A percentile compares a stretch with the other conserved stretches of the same genome.
Evolutionary conservation across 2,113 vertebrate species (phyloP).

Genomic region (Cnemophilus loriae): DNA sequence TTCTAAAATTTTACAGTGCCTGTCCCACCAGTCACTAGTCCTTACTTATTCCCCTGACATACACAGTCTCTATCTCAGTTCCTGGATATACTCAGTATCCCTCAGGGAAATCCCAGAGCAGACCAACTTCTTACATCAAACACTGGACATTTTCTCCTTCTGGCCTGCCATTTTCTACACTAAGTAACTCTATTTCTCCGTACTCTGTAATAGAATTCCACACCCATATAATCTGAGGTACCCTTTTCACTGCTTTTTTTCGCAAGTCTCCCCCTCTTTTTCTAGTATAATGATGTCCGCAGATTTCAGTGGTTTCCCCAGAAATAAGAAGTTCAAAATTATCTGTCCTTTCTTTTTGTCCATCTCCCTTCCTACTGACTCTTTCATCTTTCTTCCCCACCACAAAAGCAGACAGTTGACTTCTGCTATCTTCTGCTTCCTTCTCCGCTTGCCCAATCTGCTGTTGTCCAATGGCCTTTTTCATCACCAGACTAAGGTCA

Average conservation of each 20-base stretch:
- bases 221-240: not conserved
- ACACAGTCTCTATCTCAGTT: not conserved
- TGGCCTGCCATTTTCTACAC: not conserved
- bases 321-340: not conserved
- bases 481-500: not conserved
- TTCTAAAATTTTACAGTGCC: not conserved
- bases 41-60: not conserved
- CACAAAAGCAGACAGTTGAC: not conserved
- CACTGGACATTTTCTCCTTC: not conserved
- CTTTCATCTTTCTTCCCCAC: not conserved
- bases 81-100: not conserved
- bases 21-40: not conserved
- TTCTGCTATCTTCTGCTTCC: not conserved
- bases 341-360: not conserved
- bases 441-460: not conserved
- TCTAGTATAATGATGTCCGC: not conserved
- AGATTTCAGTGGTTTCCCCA: not conserved
- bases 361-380: not conserved
- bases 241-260: not conserved
- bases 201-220: not conserved
- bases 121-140: not conserved
- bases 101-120: not conserved
- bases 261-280: not conserved
- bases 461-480: not conserved
- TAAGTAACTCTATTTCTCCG: not conserved